Conservation (phyloP, 2,113 vertebrate genomes). For the Nothobranchius kuhntae region DNA sequence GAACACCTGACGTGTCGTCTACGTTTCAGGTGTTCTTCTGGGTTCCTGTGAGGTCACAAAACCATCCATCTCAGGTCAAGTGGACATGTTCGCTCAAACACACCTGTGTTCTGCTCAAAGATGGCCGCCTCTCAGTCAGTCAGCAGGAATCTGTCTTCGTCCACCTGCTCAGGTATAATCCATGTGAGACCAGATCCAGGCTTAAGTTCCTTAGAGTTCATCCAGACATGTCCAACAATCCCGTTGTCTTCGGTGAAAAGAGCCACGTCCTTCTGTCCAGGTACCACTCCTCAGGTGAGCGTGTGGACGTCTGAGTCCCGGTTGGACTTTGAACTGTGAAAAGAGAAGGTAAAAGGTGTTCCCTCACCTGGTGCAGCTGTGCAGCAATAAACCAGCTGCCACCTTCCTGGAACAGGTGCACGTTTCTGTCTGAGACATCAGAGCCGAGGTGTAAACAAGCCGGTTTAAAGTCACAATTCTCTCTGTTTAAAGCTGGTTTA, state of each 20-base stretch:
- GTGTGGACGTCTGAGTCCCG: conserved; percentile 25
- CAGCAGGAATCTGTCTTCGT: not conserved
- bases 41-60: too few species aligned
- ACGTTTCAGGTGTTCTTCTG: not conserved
- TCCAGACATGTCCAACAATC: not conserved
- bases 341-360: conserved; percentile 43
- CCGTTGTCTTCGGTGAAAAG: conserved; percentile 2
- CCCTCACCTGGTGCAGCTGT: conserved; percentile 49
- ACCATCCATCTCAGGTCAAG: too few species aligned
- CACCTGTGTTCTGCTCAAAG: conserved; percentile 53
- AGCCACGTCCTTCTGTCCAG: not conserved
- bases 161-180: conserved; percentile 60
- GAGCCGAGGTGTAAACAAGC: too few species aligned
- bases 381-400: conserved; percentile 59
- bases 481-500: too few species aligned
- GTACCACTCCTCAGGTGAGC: not conserved
- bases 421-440: too few species aligned
- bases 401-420: not conserved
- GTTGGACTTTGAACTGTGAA: conserved; percentile 78
- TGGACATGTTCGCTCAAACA: conserved; percentile 29
- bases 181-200: conserved; percentile 41
- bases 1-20: not conserved
- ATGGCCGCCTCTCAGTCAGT: conserved; percentile 43
- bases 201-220: not conserved
- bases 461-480: too few species aligned